Conservation (phyloP, 2,888 invertebrate species). For the Proisotoma minuta region DNA sequence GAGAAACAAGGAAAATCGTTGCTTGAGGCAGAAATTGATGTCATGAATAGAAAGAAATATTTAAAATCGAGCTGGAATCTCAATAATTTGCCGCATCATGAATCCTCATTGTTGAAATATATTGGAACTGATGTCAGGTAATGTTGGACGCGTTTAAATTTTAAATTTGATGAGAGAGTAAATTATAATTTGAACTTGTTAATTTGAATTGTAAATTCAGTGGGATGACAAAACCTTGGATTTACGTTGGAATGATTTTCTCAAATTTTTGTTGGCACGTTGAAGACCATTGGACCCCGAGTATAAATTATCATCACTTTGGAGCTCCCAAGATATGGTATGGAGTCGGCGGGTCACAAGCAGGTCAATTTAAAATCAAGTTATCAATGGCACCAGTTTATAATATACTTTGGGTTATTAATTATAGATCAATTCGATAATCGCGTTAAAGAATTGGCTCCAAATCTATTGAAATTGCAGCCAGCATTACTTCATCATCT, state of each 20-base stretch:
- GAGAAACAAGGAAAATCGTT: background rate
- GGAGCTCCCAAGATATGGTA: conserved; percentile 99
- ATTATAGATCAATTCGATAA: conserved; percentile 73
- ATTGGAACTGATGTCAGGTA: background rate
- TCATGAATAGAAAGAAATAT: background rate
- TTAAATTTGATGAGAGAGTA: background rate
- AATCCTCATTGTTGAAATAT: background rate
- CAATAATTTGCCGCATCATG: background rate
- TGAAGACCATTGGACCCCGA: conserved; percentile 99
- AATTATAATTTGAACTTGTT: conserved; percentile 69
- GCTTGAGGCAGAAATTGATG: background rate
- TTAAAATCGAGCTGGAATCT: background rate
- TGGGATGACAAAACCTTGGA: conserved; percentile 99
- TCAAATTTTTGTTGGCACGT: conserved; percentile 99
- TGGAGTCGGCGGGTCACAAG: conserved; percentile 88
- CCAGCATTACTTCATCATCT: conserved; percentile 96
- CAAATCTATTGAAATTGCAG: conserved; percentile 89
- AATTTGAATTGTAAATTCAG: conserved; percentile 97
- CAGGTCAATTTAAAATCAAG: conserved; percentile 58
- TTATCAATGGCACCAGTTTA: too few relatives aligned
- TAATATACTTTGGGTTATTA: background rate
- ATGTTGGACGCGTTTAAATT: background rate
- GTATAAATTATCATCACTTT: conserved; percentile 96
- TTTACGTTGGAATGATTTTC: conserved; percentile 99
- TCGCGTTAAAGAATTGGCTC: conserved; percentile 91